phyloP scores from a whole-genome alignment of 2,888 invertebrate genomes.

The Drosophila buzzatii region DNA sequence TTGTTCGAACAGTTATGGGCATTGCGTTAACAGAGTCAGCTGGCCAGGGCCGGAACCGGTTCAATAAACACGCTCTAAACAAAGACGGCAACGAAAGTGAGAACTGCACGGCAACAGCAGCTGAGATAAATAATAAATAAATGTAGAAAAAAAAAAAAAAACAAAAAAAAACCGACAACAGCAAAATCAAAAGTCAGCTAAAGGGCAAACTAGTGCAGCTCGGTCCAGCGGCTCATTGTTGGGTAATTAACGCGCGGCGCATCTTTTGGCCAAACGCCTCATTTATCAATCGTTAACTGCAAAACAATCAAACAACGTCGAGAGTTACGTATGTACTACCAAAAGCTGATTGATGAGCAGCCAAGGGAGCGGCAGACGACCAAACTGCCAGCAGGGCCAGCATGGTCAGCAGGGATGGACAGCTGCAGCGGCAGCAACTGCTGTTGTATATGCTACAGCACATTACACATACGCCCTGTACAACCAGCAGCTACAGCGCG shows the following conservation, averaged over 20 bases:
- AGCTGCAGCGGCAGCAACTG: not conserved
- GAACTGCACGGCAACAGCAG: conserved; percentile 45
- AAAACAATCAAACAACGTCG: conserved; percentile 47
- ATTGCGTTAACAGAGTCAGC: conserved; percentile 44
- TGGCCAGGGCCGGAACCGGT: conserved; percentile 62
- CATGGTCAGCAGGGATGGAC: not conserved
- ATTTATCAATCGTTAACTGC: conserved; percentile 65
- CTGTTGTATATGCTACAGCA: conserved; percentile 28
- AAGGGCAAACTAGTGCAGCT: conserved; percentile 55
- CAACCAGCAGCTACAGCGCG: conserved; percentile 1
- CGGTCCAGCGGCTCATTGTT: conserved; percentile 36
- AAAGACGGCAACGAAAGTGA: conserved; percentile 64
- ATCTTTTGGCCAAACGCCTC: conserved; percentile 43
- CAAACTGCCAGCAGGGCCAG: not conserved
- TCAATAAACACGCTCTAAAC: conserved; percentile 45
- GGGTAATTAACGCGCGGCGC: conserved; percentile 43
- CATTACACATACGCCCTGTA: conserved; percentile 48
- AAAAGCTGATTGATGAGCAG: conserved; percentile 35
- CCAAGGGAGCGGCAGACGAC: not conserved
- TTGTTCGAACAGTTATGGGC: conserved; percentile 20
- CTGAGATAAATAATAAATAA: not conserved
- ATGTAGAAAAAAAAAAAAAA: conserved; percentile 1
- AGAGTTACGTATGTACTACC: conserved; percentile 11
- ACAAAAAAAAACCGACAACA: not conserved
- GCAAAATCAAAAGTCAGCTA: conserved; percentile 6